A percentile compares a stretch with the other conserved stretches of the same genome.
Conservation (phyloP, 2,888 invertebrate species). For the Tanypteryx hageni region DNA sequence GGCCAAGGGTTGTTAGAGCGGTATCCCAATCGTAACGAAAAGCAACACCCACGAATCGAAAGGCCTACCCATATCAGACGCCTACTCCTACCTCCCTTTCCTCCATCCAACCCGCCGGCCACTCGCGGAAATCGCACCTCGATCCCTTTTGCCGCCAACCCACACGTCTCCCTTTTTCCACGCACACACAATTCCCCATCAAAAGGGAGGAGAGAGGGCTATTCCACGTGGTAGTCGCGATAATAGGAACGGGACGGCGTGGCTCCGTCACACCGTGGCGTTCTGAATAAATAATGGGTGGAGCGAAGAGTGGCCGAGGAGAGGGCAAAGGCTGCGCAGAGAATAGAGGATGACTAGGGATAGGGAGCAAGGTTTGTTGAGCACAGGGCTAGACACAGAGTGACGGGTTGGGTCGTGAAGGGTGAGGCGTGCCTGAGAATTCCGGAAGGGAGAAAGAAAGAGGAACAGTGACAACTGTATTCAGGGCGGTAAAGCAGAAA, state of each 20-base stretch:
- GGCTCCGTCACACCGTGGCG: constrained; percentile 16
- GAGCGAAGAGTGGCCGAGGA: constrained; percentile 22
- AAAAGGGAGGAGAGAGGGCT: not conserved
- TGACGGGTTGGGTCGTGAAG: not conserved
- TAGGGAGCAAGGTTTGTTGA: not conserved
- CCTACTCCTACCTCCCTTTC: not conserved
- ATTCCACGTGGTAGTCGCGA: constrained; percentile 13
- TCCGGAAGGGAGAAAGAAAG: not conserved
- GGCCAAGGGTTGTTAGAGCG: no score
- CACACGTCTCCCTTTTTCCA: not conserved
- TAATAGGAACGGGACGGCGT: constrained; percentile 54
- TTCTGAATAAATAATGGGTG: constrained; percentile 60
- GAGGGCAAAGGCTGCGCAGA: not conserved
- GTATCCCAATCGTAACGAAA: no score
- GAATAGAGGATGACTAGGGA: not conserved
- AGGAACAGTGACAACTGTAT: not conserved
- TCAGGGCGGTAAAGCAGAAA: not conserved
- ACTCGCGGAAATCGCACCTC: not conserved
- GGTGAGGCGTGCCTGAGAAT: not conserved
- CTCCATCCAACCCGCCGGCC: not conserved
- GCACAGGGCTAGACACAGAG: not conserved
- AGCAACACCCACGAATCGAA: no score
- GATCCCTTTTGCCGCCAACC: constrained; percentile 4
- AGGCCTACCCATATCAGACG: no score
- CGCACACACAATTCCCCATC: not conserved